Evolutionary conservation across 1,140 invertebrate genomes (phyloP), one percentile per base, ranked within the genome.

Genomic region (Coenobita brevimanus): DNA sequence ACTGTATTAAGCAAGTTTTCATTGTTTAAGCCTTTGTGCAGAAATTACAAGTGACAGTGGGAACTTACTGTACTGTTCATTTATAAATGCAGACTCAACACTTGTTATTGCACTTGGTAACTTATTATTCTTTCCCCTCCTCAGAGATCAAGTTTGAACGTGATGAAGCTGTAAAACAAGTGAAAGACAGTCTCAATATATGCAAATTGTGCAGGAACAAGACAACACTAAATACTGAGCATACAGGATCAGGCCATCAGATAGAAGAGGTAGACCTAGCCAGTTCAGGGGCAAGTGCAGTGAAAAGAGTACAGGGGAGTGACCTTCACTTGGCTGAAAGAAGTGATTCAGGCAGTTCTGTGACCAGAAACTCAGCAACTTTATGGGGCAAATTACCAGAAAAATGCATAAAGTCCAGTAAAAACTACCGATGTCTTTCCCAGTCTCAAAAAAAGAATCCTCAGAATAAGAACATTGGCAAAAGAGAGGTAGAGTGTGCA

Each of bases 131-230:
- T 71, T 67, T 33, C 30, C 41, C 41, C 13, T 71, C 33, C 27
- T 3, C 27, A 71, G 67, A 71, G 41, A 71, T 71, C 67, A 71
- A 71, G 67, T 38, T 38, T 71, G 67, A 71, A 15, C 67, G 67
- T 71, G 67, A 71, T 71, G 67, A 36, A 71, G 67, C 15, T 38
- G 27, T 3, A 6, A 71, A 71, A 38, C 67, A 38, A 21, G 3
- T 71, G 3, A 71, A 38, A 21, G 67, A 71, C 4, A 36, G 21
- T 36, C 2, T 10, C n/a, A 38, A 21, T 21, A 71, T 2, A 27
- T 71, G 67, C 67, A 71, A 4, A 17, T 36, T 21, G 2, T 17
- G 13, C n/a, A 38, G 67, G 6, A 15, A 6, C 2, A 71, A 38
- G 24, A 15, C 8, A 10, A 10, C 3, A 15, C 13, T 1, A 21